Evolutionary conservation across 2,797 vertebrate genomes (phyloP), one percentile per base, ranked within the genome.

Genomic region (Adelosebastes latens): DNA sequence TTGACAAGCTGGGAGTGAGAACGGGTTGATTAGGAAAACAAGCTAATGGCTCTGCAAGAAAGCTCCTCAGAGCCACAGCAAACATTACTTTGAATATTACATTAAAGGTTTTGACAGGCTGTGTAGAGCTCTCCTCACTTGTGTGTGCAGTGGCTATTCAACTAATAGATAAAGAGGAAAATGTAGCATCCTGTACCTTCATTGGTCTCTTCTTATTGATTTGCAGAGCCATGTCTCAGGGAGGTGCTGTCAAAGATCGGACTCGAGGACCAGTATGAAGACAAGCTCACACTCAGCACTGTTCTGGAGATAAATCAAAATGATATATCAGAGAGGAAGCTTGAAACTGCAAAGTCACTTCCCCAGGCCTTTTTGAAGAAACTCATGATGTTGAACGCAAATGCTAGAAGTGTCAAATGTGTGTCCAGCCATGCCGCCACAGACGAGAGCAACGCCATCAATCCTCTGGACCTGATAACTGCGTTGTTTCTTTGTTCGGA

Each of bases 341-440:
- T 77, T 9, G 78, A 88, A 59, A 78, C 58, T 10, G 61, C 89
- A 53, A 88, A 78, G 32, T 91, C 92, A 61, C 69, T 93, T 60
- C 89, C 89, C 2, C 85, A 84, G 83, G 84, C 85, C 52, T 94
- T 95, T 83, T 87, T 96, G 53, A 87, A 89, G 77, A 94, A 92
- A 75, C 82, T 95, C 24, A 85, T 95, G 87, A 91, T 91, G 59
- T 75, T 92, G 3, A 92, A 94, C 6, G 20, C 74, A 0, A 90
- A 89, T 18, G 92, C 94, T 62, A 90, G 92, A 83, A 91, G 79
- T 69, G 90, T 91, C 42, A 77, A 34, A 46, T 34, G 55, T 46
- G 11, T 39, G n/a, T 68, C 72, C 7, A 7, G 18, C 20, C 18
- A 66, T 65, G 14, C 20, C 7, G 52, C 66, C n/a, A 42, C 12